These are phyloP conservation scores for Cosmia trapezina DNA, from an alignment of 2,888 invertebrate species.

Conservation along the genomic window DNA sequence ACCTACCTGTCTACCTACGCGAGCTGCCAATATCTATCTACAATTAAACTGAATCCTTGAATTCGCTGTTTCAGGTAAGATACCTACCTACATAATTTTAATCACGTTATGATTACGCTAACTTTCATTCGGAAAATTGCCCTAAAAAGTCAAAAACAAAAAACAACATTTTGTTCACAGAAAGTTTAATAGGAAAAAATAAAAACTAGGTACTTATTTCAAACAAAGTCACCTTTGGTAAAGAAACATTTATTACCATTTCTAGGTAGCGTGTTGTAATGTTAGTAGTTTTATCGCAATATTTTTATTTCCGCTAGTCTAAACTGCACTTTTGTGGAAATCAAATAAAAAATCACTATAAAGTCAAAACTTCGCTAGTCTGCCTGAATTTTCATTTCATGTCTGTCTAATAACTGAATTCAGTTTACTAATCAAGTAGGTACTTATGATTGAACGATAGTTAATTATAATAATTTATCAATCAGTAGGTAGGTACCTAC, in stretches of 20 bases:
- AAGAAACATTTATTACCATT: slow-evolving; percentile 38
- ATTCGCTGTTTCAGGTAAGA: neutral
- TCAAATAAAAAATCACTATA: slow-evolving; percentile 18
- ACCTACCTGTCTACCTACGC: neutral
- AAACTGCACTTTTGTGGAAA: slow-evolving; percentile 29
- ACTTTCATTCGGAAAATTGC: slow-evolving; percentile 2
- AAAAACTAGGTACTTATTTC: slow-evolving; percentile 16
- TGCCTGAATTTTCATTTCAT: slow-evolving; percentile 5
- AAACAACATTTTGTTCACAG: neutral
- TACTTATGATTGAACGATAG: neutral
- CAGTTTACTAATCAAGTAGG: neutral
- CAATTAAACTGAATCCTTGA: neutral
- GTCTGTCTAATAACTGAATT: neutral
- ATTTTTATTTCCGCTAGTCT: slow-evolving; percentile 46
- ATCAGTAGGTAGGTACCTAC: no score
- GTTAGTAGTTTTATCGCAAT: slow-evolving; percentile 47
- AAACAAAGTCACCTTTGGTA: slow-evolving; percentile 33
- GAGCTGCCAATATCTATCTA: neutral
- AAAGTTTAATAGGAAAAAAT: slow-evolving; percentile 37
- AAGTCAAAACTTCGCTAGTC: slow-evolving; percentile 20
- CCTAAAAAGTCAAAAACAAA: slow-evolving; percentile 4
- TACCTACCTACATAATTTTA: neutral
- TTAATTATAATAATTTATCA: neutral
- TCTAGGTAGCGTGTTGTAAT: slow-evolving; percentile 54
- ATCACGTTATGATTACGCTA: neutral